These are phyloP conservation scores for Scolanthus callimorphus DNA, from an alignment of 92 coral and sea anemone species.

Conservation along the genomic window DNA sequence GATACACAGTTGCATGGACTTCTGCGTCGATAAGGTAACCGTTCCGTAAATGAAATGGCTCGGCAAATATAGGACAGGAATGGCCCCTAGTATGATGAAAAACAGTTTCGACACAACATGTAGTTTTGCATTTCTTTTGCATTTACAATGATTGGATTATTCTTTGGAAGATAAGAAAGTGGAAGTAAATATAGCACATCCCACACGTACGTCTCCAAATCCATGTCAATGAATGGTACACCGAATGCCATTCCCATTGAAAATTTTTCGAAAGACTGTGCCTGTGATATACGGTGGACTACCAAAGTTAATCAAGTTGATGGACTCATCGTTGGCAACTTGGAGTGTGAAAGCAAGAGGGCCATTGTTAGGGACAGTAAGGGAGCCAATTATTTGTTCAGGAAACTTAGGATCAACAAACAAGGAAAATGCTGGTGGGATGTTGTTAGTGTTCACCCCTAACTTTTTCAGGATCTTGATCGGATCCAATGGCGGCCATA, in stretches of 20 bases:
- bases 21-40: too few species aligned
- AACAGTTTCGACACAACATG: too few species aligned
- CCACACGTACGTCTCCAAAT: constrained; percentile 46
- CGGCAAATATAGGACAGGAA: too few species aligned
- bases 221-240: constrained; percentile 41
- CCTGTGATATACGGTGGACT: constrained; percentile 25
- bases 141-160: too few species aligned
- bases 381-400: constrained; percentile 12
- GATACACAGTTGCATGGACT: too few species aligned
- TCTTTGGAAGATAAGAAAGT: too few species aligned
- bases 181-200: constrained; percentile 34
- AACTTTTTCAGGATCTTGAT: constrained; percentile 15
- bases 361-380: constrained; percentile 40
- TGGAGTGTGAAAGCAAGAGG: constrained; percentile 35
- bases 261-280: constrained; percentile 27
- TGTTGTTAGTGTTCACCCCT: constrained; percentile 36
- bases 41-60: too few species aligned
- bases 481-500: constrained; percentile 60
- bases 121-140: too few species aligned
- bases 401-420: constrained; percentile 51
- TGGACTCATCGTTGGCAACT: constrained; percentile 43
- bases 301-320: constrained; percentile 10
- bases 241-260: constrained; percentile 49
- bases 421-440: constrained; percentile 41
- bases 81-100: too few species aligned